A percentile compares a stretch with the other conserved stretches of the same genome.
phyloP scores from a whole-genome alignment of 2,797 vertebrate species.

The Meriones psammophilus region DNA sequence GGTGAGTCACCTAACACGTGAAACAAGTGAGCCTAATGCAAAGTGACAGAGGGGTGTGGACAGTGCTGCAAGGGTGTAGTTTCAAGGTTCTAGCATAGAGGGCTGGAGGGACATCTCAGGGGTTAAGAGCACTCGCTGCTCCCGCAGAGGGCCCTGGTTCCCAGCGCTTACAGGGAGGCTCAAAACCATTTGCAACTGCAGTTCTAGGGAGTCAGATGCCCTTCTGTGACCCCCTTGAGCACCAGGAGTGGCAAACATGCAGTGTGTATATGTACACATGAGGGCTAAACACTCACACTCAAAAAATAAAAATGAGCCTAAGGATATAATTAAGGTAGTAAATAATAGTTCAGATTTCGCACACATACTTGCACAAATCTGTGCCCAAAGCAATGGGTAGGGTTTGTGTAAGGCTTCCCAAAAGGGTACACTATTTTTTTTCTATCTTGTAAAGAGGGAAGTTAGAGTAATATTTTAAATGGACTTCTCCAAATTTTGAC shows the following conservation, averaged over 20 bases:
- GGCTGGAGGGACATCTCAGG: background rate
- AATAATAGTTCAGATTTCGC: background rate
- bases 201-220: background rate
- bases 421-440: background rate
- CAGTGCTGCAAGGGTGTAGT: background rate
- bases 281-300: background rate
- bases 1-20: background rate
- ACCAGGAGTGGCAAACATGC: background rate
- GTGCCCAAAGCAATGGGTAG: background rate
- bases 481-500: background rate
- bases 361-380: background rate
- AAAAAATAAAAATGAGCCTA: background rate
- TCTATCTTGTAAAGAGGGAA: background rate
- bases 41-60: background rate
- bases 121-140: background rate
- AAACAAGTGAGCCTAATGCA: background rate
- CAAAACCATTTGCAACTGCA: background rate
- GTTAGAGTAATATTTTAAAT: background rate
- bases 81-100: background rate
- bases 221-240: background rate
- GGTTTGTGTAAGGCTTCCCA: background rate
- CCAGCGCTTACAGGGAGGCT: background rate
- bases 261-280: background rate
- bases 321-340: background rate
- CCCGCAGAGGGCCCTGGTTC: background rate